Conservation (phyloP, 2,113 vertebrate genomes). For the Myiopsitta monachus region DNA sequence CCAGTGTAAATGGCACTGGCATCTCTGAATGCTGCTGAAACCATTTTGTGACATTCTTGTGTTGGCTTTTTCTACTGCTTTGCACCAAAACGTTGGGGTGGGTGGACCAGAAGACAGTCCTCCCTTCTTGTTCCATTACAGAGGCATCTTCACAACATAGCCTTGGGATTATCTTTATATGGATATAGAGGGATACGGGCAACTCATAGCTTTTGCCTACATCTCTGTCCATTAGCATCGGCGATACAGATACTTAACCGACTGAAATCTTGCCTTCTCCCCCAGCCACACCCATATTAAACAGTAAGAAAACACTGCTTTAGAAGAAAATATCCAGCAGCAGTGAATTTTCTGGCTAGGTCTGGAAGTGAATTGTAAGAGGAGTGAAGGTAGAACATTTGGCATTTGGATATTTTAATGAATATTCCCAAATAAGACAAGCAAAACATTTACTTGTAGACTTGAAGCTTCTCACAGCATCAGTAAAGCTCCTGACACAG, state of each 20-base stretch:
- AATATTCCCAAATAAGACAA: slow-evolving; percentile 24
- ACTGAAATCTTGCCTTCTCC: not conserved
- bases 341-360: not conserved
- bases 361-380: not conserved
- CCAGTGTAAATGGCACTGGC: slow-evolving; percentile 5
- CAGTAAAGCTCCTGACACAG: slow-evolving; percentile 45
- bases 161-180: rapidly evolving
- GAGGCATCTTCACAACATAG: not conserved
- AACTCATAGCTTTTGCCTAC: not conserved
- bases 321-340: not conserved
- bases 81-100: not conserved
- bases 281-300: not conserved
- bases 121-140: not conserved
- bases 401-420: not conserved
- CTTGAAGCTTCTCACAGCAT: slow-evolving; percentile 47
- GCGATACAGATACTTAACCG: not conserved
- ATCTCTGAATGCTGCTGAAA: not conserved
- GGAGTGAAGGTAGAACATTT: not conserved
- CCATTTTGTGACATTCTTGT: slow-evolving; percentile 40
- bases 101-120: not conserved
- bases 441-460: slow-evolving; percentile 17
- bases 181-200: not conserved
- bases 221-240: not conserved
- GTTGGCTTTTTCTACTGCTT: not conserved
- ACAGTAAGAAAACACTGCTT: not conserved